phyloP scores from a whole-genome alignment of 92 coral and sea anemone genomes.

The Micromussa lordhowensis region DNA sequence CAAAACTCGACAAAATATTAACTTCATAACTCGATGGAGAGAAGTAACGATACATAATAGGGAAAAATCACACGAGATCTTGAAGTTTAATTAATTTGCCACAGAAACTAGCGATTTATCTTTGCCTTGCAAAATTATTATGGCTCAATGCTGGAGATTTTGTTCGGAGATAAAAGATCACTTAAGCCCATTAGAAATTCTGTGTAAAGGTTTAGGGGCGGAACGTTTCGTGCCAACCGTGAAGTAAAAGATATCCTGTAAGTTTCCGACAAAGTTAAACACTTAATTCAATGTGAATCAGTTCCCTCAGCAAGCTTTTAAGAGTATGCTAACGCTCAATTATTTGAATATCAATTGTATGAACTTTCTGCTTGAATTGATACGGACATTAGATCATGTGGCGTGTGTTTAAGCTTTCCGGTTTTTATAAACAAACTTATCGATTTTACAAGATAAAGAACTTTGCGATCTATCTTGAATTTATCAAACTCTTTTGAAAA shows the following conservation, averaged over 20 bases:
- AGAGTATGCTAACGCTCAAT: not conserved
- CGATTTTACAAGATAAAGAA: constrained; percentile 10
- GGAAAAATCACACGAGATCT: not conserved
- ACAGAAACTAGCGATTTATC: not conserved
- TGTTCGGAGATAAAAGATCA: not conserved
- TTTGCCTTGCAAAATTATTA: not conserved
- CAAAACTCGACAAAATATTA: not conserved
- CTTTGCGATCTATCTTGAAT: not conserved
- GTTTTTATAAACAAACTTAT: constrained; percentile 24
- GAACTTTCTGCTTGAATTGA: constrained; percentile 16
- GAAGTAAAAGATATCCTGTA: not conserved
- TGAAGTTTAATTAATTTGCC: constrained; percentile 7
- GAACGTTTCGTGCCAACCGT: not conserved
- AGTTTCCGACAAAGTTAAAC: constrained; percentile 22
- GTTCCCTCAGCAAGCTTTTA: constrained; percentile 36
- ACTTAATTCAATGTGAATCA: not conserved
- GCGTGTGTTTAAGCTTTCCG: not conserved
- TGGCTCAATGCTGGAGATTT: not conserved
- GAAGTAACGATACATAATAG: not conserved
- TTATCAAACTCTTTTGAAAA: not conserved
- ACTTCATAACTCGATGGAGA: not conserved
- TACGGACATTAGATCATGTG: not conserved
- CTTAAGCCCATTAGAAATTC: constrained; percentile 2
- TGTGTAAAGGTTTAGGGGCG: not conserved
- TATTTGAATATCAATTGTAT: not conserved